These are phyloP conservation scores for Olivierus martensii DNA, from an alignment of 1,140 invertebrate genomes.

Conservation along the genomic window DNA sequence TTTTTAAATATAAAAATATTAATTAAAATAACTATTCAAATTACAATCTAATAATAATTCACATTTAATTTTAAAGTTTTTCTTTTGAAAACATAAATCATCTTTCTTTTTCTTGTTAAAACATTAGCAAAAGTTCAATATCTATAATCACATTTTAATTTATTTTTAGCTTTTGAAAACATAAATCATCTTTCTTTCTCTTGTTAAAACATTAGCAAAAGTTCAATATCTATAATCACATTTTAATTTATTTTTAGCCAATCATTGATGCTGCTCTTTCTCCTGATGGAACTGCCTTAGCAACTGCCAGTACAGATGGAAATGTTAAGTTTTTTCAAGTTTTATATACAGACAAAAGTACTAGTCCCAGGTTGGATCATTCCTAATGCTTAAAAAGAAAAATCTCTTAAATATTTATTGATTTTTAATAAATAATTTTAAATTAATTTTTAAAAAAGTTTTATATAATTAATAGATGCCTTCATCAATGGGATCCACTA, in stretches of 20 bases:
- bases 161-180: too few relatives aligned
- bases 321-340: conserved; percentile 85
- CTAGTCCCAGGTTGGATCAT: conserved; percentile 10
- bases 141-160: too few relatives aligned
- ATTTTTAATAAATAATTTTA: background rate
- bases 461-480: conserved; percentile 38
- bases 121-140: too few relatives aligned
- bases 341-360: conserved; percentile 12
- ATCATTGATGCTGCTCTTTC: conserved; percentile 79
- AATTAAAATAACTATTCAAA: too few relatives aligned
- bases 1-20: too few relatives aligned
- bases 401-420: background rate
- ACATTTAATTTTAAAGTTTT: too few relatives aligned
- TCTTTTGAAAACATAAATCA: too few relatives aligned
- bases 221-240: too few relatives aligned
- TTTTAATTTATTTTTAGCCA: conserved; percentile 32
- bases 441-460: background rate
- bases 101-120: too few relatives aligned
- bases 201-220: too few relatives aligned
- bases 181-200: too few relatives aligned
- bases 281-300: conserved; percentile 81
- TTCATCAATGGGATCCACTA: conserved; percentile 26
- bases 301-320: conserved; percentile 73
- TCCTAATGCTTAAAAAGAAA: background rate
- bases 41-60: too few relatives aligned